phyloP scores from a whole-genome alignment of 2,888 invertebrate species.

The Euproctis similis region DNA sequence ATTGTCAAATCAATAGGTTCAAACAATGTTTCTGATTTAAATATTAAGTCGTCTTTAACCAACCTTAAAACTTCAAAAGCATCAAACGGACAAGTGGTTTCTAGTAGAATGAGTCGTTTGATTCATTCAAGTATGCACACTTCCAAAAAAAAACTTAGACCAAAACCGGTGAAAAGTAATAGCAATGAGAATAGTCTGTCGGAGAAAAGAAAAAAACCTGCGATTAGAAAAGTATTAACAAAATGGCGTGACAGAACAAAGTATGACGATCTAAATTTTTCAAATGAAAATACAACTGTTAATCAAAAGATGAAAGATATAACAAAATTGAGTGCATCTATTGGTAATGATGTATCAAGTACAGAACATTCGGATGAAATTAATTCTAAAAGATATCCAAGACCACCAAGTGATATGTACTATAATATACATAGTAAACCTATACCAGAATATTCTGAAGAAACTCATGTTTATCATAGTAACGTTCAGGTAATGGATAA shows the following conservation, averaged over 20 bases:
- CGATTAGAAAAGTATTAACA: slow-evolving; percentile 63
- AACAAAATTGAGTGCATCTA: slow-evolving; percentile 20
- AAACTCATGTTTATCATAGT: slow-evolving; percentile 42
- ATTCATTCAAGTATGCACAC: slow-evolving; percentile 16
- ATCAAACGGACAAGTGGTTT: slow-evolving; percentile 1
- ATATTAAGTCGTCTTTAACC: not conserved
- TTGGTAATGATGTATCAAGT: slow-evolving; percentile 24
- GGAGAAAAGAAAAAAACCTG: slow-evolving; percentile 35
- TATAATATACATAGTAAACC: slow-evolving; percentile 35
- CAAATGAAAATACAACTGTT: slow-evolving; percentile 43
- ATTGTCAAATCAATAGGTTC: not conserved
- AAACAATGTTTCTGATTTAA: not conserved
- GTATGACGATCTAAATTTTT: slow-evolving; percentile 57
- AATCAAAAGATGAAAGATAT: slow-evolving; percentile 25
- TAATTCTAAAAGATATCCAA: slow-evolving; percentile 24
- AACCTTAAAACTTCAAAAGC: not conserved
- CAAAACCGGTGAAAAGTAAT: slow-evolving; percentile 14
- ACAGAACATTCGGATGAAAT: slow-evolving; percentile 29
- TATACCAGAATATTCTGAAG: slow-evolving; percentile 39
- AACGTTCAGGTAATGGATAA: slow-evolving; percentile 45
- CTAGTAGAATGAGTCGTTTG: slow-evolving; percentile 24
- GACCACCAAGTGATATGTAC: slow-evolving; percentile 16
- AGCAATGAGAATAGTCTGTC: slow-evolving; percentile 6
- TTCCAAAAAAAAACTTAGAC: slow-evolving; percentile 24
- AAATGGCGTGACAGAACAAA: slow-evolving; percentile 72